Conservation (phyloP, 2,113 vertebrate species). For the Hyaena hyaena region DNA sequence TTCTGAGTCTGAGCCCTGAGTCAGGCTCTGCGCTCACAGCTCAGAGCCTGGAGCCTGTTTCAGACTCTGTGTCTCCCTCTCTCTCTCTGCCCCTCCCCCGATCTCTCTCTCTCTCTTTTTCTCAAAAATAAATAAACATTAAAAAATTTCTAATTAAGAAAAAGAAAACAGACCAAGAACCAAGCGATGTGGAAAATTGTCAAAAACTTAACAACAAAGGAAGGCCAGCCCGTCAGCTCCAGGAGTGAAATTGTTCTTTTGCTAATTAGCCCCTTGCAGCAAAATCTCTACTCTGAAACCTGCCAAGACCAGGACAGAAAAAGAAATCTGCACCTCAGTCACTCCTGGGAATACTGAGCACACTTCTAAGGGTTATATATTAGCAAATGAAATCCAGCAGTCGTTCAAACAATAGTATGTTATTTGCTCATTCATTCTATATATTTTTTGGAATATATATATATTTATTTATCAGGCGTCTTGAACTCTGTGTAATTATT, state of each 20-base stretch:
- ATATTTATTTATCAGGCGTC: no score
- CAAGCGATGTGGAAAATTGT: neutral
- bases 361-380: neutral
- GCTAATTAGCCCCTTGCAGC: conserved; percentile 1
- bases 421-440: neutral
- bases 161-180: neutral
- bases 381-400: neutral
- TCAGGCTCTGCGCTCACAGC: no score
- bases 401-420: neutral
- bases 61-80: no score
- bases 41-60: no score
- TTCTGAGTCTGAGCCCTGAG: no score
- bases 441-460: neutral
- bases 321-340: neutral
- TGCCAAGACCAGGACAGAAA: neutral
- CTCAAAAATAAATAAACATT: no score
- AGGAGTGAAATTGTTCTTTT: neutral
- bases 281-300: conserved; percentile 5
- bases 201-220: neutral
- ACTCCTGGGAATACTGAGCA: neutral
- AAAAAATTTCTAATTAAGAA: no score
- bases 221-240: neutral
- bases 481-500: no score
- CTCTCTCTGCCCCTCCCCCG: no score
- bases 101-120: no score